Evolutionary conservation across 2,797 vertebrate genomes (phyloP).

Genomic region (Philypnodon macrostomus): DNA sequence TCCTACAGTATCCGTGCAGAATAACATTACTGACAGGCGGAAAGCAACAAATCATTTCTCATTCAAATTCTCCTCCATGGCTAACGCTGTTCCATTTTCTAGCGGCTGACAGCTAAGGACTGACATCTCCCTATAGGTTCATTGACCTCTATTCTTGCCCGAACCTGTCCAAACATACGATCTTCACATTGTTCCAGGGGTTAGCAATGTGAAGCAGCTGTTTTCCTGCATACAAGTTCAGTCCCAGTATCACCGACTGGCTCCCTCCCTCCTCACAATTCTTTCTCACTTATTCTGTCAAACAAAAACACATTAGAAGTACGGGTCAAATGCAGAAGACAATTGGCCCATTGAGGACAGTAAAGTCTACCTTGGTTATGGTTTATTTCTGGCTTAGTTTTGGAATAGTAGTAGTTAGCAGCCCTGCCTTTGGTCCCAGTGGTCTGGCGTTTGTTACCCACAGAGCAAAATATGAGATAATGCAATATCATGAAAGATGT

Average conservation of each 20-base stretch:
- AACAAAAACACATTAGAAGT: too few species aligned
- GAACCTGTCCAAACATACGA: constrained; percentile 76
- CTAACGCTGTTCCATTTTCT: constrained; percentile 62
- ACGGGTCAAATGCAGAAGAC: too few species aligned
- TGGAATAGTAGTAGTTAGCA: too few species aligned
- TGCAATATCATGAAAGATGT: too few species aligned
- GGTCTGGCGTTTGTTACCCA: too few species aligned
- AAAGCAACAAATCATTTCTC: constrained; percentile 24
- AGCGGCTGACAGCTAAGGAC: constrained; percentile 62
- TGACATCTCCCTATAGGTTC: constrained; percentile 68
- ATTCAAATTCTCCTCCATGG: constrained; percentile 35
- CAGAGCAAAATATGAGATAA: too few species aligned
- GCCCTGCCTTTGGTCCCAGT: too few species aligned
- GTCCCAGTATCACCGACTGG: constrained; percentile 30
- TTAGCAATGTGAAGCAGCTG: constrained; percentile 76
- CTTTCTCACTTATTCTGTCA: constrained; percentile 9
- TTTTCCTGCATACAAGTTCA: constrained; percentile 70
- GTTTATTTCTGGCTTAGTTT: too few species aligned
- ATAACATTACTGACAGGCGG: constrained; percentile 59
- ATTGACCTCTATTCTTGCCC: constrained; percentile 72
- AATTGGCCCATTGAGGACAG: too few species aligned
- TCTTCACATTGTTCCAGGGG: constrained; percentile 74
- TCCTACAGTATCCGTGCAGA: constrained; percentile 55
- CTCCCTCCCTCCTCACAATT: background rate
- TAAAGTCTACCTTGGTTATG: too few species aligned